phyloP scores from a whole-genome alignment of 1,140 invertebrate species.

The Drosophila triauraria region DNA sequence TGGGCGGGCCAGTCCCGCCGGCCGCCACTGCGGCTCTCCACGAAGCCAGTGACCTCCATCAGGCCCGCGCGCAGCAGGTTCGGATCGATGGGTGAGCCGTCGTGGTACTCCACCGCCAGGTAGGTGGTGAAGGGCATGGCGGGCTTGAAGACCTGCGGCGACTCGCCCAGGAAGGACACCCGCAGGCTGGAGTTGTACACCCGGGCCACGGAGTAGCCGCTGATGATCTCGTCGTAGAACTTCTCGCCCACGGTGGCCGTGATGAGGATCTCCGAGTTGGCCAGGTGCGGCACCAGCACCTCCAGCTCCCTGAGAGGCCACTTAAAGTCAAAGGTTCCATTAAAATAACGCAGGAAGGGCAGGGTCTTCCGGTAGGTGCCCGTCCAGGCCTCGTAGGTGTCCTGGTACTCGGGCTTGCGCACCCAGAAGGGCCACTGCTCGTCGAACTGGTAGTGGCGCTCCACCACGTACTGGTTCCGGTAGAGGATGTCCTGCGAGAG shows the following conservation, averaged over 20 bases:
- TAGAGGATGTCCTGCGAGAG: constrained; percentile 70
- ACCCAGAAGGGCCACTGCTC: constrained; percentile 93
- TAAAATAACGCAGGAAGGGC: constrained; percentile 91
- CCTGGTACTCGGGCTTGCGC: constrained; percentile 85
- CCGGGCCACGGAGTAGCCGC: constrained; percentile 94
- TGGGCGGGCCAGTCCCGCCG: constrained; percentile 86
- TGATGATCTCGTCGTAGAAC: constrained; percentile 93
- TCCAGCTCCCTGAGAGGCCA: constrained; percentile 93
- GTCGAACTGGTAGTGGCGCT: constrained; percentile 91
- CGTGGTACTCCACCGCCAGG: constrained; percentile 91
- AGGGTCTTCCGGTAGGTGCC: constrained; percentile 86
- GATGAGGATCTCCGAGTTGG: constrained; percentile 93
- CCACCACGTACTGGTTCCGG: constrained; percentile 87
- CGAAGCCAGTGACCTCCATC: constrained; percentile 88
- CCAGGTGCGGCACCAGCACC: constrained; percentile 88
- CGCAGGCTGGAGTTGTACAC: constrained; percentile 94
- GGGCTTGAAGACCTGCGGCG: constrained; percentile 97
- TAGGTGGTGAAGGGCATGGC: constrained; percentile 90
- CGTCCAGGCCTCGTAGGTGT: constrained; percentile 70
- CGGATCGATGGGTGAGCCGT: constrained; percentile 89
- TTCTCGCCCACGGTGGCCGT: constrained; percentile 95
- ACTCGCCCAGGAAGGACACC: constrained; percentile 94
- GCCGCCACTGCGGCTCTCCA: constrained; percentile 87
- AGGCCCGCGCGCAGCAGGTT: constrained; percentile 86
- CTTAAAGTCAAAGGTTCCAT: constrained; percentile 93